Percentiles rank a stretch among this genome's conserved stretches.
phyloP scores from a whole-genome alignment of 2,113 vertebrate genomes.

The Heliornis fulica region DNA sequence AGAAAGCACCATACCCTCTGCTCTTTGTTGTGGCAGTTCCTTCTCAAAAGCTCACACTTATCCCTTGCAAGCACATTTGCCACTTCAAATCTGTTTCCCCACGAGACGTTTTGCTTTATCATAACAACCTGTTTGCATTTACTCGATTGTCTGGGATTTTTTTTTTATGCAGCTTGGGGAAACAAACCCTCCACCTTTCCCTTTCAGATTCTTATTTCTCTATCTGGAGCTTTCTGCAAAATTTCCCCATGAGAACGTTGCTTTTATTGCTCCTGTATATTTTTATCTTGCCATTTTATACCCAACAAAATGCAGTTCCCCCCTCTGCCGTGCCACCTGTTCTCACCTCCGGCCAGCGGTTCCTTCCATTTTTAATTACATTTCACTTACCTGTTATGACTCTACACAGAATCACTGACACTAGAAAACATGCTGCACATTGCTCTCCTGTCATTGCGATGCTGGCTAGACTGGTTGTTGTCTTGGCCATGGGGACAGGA shows the following conservation, averaged over 20 bases:
- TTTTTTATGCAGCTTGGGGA: neutral
- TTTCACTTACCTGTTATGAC: constrained; percentile 57
- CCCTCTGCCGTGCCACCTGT: neutral
- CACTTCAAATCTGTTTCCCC: constrained; percentile 39
- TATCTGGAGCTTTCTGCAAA: constrained; percentile 4
- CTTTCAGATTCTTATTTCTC: neutral
- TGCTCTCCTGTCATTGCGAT: constrained; percentile 55
- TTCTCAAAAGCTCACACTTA: constrained; percentile 52
- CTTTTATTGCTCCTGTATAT: neutral
- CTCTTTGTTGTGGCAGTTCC: neutral
- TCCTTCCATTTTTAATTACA: constrained; percentile 59
- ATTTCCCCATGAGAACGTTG: neutral
- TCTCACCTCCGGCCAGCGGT: constrained; percentile 40
- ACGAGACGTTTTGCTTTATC: constrained; percentile 36
- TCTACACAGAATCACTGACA: constrained; percentile 48
- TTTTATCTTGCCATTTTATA: constrained; percentile 16
- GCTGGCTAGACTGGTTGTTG: constrained; percentile 66
- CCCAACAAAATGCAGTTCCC: neutral
- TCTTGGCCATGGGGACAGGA: constrained; percentile 49
- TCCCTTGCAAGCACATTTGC: constrained; percentile 38
- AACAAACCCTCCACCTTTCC: neutral
- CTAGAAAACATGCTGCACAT: neutral
- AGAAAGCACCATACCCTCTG: neutral
- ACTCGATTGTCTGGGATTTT: neutral
- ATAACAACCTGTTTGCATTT: constrained; percentile 54